Base-by-base conservation (phyloP, 2,888 invertebrate genomes). In the Drosophila putrida region DNA sequence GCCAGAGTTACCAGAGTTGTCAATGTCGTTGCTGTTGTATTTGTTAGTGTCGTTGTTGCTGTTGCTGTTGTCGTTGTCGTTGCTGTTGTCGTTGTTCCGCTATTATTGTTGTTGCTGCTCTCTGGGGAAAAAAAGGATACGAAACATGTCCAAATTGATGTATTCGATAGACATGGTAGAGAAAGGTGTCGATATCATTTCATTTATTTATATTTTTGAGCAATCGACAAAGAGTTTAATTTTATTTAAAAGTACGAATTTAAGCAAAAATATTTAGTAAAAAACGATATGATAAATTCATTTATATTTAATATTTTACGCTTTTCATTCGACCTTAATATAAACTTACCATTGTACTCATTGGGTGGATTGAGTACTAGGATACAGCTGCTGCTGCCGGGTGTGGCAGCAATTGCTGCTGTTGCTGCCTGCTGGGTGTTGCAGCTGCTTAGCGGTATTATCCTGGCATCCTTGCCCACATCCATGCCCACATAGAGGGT, bases 401-500 rank as follows among this genome's bases (percentile, higher is more conserved):
- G 60, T 31, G 77, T 65, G 20, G 64, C 61, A 0, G 49, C 33
- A 13, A 58, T 71, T 4, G 59, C 28, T 8, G 50, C 59, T 10
- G 50, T 11, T 13, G 49, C 50, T n/a, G 38, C 31, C 5, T 38
- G 2, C 39, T 58, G 58, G 9, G 47, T 38, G 20, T 15, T 5
- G 63, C 43, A 11, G 31, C 57, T 11, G 60, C 60, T n/a, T 4
- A 50, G 50, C n/a, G 50, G 36, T 38, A 11, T 51, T 38, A 11
- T 51, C 36, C 25, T 38, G 10, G 11, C 33, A 13, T 49, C 49
- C 4, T 11, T 20, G 33, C 49, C 49, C 4, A 65, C 57, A 11
- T 75, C 73, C 76, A 92, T 92, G 59, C 91, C 91, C 78, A 90
- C 81, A 63, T 92, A 92, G 1, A 92, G 79, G 1, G 92, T 92